Evolutionary conservation across 1,140 invertebrate species (phyloP).

Genomic region (Leptinotarsa texana): DNA sequence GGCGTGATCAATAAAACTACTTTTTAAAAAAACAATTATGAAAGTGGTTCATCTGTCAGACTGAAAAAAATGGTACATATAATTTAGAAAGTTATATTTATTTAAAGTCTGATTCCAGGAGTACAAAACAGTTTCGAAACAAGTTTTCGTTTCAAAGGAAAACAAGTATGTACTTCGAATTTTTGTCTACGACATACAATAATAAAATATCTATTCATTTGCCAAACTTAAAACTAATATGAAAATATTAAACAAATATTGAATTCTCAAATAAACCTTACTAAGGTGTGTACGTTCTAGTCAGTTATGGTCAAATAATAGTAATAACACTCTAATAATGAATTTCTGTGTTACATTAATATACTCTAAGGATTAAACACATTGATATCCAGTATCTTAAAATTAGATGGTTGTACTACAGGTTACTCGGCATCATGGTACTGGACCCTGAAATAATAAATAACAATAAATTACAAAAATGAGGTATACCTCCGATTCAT

Average conservation of each 20-base stretch:
- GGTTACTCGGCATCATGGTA: slow-evolving; percentile 48
- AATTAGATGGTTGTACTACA: slow-evolving; percentile 13
- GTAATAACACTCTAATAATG: slow-evolving; percentile 1
- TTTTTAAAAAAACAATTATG: no score
- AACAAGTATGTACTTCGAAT: not conserved
- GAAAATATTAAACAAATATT: not conserved
- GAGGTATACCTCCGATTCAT: no score
- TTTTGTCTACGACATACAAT: not conserved
- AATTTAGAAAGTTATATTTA: slow-evolving; percentile 2
- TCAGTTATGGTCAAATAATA: slow-evolving; percentile 10
- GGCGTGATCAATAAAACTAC: no score
- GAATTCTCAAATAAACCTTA: not conserved
- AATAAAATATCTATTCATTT: not conserved
- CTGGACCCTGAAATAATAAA: slow-evolving; percentile 39
- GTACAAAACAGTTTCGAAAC: not conserved
- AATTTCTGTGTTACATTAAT: slow-evolving; percentile 1
- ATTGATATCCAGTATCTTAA: not conserved
- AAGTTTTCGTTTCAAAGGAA: not conserved
- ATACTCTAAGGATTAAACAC: slow-evolving; percentile 15
- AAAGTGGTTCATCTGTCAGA: no score
- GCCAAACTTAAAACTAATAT: slow-evolving; percentile 10
- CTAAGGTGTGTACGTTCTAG: not conserved
- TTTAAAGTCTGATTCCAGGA: not conserved
- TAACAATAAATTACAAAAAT: not conserved
- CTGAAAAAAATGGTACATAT: no score